Evolutionary conservation across 37 sponge, comb jelly and placozoan species (phyloP).

Genomic region (Halisarca cf. caerulea): DNA sequence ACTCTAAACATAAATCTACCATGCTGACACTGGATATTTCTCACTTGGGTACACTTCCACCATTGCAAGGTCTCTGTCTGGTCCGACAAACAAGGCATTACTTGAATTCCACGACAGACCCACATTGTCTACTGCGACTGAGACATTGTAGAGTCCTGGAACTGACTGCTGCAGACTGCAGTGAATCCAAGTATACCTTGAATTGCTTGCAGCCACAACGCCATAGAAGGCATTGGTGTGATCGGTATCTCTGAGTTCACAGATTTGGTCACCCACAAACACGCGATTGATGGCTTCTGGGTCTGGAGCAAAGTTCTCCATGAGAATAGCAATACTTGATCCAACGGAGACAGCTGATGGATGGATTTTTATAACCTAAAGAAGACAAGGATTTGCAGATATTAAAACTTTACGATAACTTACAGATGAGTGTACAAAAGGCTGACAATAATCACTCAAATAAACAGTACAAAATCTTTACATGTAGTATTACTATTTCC

Average conservation of each 20-base stretch:
- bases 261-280: constrained; percentile 51
- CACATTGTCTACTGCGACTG: background rate
- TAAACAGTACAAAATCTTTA: too few relatives aligned
- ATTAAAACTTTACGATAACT: background rate
- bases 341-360: constrained; percentile 48
- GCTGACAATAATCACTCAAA: too few relatives aligned
- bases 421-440: too few relatives aligned
- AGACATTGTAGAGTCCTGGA: constrained; percentile 59
- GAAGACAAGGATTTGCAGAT: background rate
- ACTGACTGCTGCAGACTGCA: too few relatives aligned
- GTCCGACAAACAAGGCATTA: constrained; percentile 37
- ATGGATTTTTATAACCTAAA: too few relatives aligned
- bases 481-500: too few relatives aligned
- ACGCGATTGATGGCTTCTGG: constrained; percentile 19
- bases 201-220: background rate
- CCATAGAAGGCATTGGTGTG: constrained; percentile 39
- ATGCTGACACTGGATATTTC: background rate
- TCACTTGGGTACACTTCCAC: constrained; percentile 66
- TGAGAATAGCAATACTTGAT: constrained; percentile 44
- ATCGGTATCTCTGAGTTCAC: constrained; percentile 27
- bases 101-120: constrained; percentile 64
- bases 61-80: constrained; percentile 52
- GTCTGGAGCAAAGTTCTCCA: background rate
- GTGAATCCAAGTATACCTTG: too few relatives aligned
- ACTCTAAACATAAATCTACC: background rate